phyloP scores from a whole-genome alignment of 2,113 vertebrate species.

The Amazona vittata region DNA sequence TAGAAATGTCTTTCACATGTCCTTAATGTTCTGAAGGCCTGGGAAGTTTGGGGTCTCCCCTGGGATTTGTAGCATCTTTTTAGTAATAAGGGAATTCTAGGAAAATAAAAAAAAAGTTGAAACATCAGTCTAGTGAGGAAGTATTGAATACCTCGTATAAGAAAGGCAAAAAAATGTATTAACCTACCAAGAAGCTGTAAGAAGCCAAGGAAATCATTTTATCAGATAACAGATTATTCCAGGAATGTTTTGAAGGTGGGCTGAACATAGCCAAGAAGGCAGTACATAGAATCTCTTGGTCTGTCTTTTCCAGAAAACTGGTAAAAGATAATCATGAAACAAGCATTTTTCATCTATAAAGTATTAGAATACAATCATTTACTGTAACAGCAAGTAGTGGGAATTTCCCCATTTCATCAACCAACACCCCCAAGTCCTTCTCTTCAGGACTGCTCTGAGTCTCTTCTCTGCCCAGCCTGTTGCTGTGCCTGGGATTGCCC shows the following conservation, averaged over 20 bases:
- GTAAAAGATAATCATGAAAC: neutral
- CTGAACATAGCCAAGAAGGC: neutral
- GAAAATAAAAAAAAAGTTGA: neutral
- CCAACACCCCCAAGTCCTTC: neutral
- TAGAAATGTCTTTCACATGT: neutral
- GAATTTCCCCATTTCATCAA: neutral
- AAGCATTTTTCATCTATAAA: neutral
- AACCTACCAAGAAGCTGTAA: neutral
- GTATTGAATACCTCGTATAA: neutral
- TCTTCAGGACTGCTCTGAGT: neutral
- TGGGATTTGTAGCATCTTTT: neutral
- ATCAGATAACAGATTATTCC: neutral
- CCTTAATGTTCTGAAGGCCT: neutral
- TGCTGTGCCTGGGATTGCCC: neutral
- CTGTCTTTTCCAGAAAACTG: neutral
- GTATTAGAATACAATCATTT: neutral
- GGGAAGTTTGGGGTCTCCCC: neutral
- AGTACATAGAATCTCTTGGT: neutral
- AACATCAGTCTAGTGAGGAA: neutral
- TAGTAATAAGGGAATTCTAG: neutral
- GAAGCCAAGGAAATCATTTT: neutral
- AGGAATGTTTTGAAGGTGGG: neutral
- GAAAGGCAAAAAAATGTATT: neutral
- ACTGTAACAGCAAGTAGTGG: neutral
- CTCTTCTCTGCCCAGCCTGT: neutral